Conservation (phyloP, 2,888 invertebrate species). For the Caradrina kadenii region DNA sequence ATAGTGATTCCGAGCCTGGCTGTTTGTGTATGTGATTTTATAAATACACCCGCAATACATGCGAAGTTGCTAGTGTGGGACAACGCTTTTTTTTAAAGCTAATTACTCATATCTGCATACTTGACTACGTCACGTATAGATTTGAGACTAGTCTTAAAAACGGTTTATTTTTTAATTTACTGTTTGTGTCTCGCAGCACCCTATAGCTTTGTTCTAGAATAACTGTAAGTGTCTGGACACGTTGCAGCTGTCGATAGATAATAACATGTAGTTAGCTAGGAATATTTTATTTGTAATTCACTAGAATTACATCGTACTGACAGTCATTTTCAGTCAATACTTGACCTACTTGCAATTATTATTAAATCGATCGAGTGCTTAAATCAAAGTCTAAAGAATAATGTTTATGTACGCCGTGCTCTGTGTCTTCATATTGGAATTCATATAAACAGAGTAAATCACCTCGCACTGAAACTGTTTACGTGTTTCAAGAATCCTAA, state of each 20-base stretch:
- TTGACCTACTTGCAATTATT: constrained; percentile 61
- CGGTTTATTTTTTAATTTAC: background rate
- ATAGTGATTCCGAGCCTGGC: too few relatives aligned
- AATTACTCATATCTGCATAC: too few relatives aligned
- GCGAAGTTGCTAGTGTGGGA: too few relatives aligned
- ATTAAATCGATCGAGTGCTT: constrained; percentile 47
- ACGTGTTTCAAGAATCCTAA: constrained; percentile 69
- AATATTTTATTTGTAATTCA: constrained; percentile 46
- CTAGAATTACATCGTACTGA: constrained; percentile 41
- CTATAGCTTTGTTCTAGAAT: constrained; percentile 53
- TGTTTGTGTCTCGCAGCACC: constrained; percentile 52
- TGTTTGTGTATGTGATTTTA: too few relatives aligned
- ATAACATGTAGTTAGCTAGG: constrained; percentile 24
- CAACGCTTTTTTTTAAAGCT: too few relatives aligned
- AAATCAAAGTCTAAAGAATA: constrained; percentile 61
- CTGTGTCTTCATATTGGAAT: constrained; percentile 47
- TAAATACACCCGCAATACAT: too few relatives aligned
- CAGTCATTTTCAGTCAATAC: constrained; percentile 51
- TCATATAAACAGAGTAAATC: constrained; percentile 53
- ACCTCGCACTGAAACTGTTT: constrained; percentile 58
- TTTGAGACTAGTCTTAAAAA: constrained; percentile 1
- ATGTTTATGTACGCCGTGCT: constrained; percentile 33
- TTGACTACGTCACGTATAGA: background rate
- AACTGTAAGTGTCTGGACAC: constrained; percentile 47
- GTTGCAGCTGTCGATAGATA: constrained; percentile 40